phyloP scores from a whole-genome alignment of 2,888 invertebrate genomes.

The Cerastis rubricosa region DNA sequence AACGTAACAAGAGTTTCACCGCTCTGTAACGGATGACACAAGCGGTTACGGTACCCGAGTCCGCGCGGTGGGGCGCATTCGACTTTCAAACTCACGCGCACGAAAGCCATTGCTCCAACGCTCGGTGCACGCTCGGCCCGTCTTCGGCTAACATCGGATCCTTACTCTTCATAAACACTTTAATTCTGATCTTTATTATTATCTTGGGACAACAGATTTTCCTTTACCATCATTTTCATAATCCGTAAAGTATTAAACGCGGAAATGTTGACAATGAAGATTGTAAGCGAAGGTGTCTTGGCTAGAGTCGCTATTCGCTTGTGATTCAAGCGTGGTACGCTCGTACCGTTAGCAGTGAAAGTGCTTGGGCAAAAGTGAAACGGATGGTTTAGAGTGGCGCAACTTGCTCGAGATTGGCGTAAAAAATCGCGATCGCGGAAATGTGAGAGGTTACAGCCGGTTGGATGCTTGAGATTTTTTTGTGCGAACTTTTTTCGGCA shows the following conservation, averaged over 20 bases:
- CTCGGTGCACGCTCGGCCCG: constrained; percentile 67
- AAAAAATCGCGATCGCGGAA: constrained; percentile 82
- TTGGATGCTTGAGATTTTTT: constrained; percentile 57
- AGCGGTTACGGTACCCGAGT: constrained; percentile 86
- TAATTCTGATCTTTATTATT: constrained; percentile 68
- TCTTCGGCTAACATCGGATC: constrained; percentile 76
- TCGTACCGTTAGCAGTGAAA: constrained; percentile 88
- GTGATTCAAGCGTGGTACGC: constrained; percentile 66
- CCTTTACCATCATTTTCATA: constrained; percentile 53
- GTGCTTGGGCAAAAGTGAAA: constrained; percentile 89
- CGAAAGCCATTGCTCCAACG: constrained; percentile 72
- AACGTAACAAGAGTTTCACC: constrained; percentile 87
- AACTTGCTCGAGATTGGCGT: constrained; percentile 82
- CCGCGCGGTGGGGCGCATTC: constrained; percentile 69
- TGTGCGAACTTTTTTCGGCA: constrained; percentile 50
- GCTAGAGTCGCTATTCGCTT: constrained; percentile 74
- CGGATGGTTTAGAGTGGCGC: constrained; percentile 83
- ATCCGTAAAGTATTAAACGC: constrained; percentile 49
- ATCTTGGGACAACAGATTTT: constrained; percentile 65
- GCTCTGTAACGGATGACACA: constrained; percentile 89
- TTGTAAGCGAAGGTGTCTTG: constrained; percentile 49
- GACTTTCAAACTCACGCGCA: constrained; percentile 87
- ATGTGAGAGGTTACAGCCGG: constrained; percentile 77
- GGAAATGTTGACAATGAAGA: constrained; percentile 55
- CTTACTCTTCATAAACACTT: constrained; percentile 49